Evolutionary conservation across 2,888 invertebrate species (phyloP).

Genomic region (Pseudococcus viburni): DNA sequence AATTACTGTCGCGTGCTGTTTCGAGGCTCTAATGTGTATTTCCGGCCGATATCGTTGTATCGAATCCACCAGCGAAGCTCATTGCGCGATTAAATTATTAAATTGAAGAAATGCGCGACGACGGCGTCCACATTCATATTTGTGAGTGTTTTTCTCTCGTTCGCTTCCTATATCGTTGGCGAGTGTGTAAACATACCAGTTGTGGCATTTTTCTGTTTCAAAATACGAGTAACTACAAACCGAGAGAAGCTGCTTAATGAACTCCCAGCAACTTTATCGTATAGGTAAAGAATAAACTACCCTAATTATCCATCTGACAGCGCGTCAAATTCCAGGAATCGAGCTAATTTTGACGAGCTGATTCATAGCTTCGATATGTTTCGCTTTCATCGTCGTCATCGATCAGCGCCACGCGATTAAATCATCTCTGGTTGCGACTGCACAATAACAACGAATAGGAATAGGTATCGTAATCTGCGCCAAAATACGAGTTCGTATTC

Average conservation of each 20-base stretch:
- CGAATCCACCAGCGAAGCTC: background rate
- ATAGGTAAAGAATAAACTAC: background rate
- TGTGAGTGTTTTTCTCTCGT: background rate
- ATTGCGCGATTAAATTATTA: constrained; percentile 1
- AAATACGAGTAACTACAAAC: background rate
- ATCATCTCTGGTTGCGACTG: background rate
- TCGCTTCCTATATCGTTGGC: background rate
- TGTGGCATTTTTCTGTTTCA: background rate
- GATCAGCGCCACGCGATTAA: background rate
- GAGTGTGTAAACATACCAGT: background rate
- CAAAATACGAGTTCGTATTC: background rate
- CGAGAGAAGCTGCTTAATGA: background rate
- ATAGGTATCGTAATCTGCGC: background rate
- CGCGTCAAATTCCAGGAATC: background rate
- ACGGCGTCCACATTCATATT: background rate
- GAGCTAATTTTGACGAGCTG: constrained; percentile 26
- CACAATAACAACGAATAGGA: background rate
- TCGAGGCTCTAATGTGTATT: constrained; percentile 54
- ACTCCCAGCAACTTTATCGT: background rate
- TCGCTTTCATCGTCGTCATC: background rate
- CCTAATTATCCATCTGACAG: background rate
- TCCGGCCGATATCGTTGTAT: constrained; percentile 33
- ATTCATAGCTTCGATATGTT: constrained; percentile 20
- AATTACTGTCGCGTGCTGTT: constrained; percentile 63
- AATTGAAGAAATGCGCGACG: background rate